Conservation (phyloP, 2,888 invertebrate species). For the Willowsia nigromaculata region DNA sequence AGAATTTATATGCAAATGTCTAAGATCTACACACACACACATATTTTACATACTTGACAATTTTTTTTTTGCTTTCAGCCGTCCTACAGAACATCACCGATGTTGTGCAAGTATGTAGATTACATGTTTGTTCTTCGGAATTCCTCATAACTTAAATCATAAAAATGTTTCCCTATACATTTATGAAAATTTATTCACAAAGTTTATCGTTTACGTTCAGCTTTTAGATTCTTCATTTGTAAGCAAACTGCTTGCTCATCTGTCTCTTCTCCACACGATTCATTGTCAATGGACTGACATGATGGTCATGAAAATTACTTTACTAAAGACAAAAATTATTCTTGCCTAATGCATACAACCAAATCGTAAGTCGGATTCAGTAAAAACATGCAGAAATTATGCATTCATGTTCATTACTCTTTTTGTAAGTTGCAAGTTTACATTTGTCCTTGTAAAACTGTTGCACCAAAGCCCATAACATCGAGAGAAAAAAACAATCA, state of each 20-base stretch:
- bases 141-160: neutral
- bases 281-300: neutral
- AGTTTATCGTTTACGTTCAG: neutral
- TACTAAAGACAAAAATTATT: neutral
- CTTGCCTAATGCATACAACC: neutral
- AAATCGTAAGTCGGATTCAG: neutral
- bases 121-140: neutral
- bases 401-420: neutral
- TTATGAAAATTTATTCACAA: neutral
- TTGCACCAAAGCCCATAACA: neutral
- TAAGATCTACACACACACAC: neutral
- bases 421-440: neutral
- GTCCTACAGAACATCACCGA: neutral
- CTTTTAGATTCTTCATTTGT: neutral
- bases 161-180: neutral
- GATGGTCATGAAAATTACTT: neutral
- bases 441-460: neutral
- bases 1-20: neutral
- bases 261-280: neutral
- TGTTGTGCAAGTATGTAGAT: neutral
- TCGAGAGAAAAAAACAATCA: neutral
- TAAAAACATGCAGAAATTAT: constrained; percentile 35
- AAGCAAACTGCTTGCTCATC: neutral
- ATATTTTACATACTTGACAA: neutral
- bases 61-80: neutral